Evolutionary conservation across 1,140 invertebrate genomes (phyloP), one percentile per base, ranked within the genome.

Genomic region (Solen grandis): DNA sequence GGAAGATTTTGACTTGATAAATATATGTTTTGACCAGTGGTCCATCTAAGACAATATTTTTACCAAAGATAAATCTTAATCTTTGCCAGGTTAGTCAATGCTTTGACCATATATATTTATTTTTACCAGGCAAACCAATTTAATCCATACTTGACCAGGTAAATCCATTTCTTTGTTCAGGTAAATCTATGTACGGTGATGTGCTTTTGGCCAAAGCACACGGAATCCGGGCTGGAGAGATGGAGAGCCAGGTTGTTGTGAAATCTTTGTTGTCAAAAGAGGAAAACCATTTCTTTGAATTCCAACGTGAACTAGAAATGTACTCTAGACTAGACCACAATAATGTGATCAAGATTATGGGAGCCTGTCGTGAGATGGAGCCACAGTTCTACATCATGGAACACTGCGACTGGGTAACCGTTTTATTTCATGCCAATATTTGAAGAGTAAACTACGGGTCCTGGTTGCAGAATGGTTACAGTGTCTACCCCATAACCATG

Each of bases 181-280:
- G 97, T 36, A 95, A 96, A 38, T 97, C 97, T 10, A 95, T 97
- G 86, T 98, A 97, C 88, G 97, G 97, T 0, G 97, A 98, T 88
- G 95, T 98, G 0, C 95, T 96, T 87, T 92, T 97, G 5, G 95
- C 95, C 0, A 96, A 95, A 90, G 94, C 93, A 8, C 89, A 92
- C 80, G 89, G 88, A 19, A 87, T 93, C 5, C 68, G 88, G 22
- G 89, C 91, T n/a, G 87, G 84, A 35, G 91, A 93, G 73, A 87
- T 83, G 14, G 91, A 92, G 87, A 93, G 90, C 81, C 94, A 96
- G 22, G 93, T 94, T 14, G 94, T 96, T 93, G 94, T 96, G 0
- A 96, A 96, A 89, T 94, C 95, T 36, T 88, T 96, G 19, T 93
- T 94, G n/a, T 95, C 94, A 0, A 95, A 96, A 88, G 96, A 97